phyloP scores from a whole-genome alignment of 2,888 invertebrate species.

The Lasioglossum malachurum region DNA sequence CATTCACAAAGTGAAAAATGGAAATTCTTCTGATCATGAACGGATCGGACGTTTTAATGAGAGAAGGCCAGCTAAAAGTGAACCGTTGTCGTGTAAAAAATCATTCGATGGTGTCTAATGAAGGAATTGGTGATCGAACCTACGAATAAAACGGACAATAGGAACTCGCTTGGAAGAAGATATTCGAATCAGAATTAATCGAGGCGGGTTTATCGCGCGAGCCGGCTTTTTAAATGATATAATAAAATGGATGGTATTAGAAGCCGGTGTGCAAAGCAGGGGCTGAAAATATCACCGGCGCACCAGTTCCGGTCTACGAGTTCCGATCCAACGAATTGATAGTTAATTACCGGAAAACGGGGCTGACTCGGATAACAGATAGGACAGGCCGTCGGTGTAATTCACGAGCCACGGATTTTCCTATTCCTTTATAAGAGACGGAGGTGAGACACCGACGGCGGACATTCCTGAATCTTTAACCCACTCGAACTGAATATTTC shows the following conservation, averaged over 20 bases:
- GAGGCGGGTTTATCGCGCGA: not conserved
- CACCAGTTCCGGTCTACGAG: conserved; percentile 54
- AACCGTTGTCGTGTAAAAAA: not conserved
- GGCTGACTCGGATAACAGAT: conserved; percentile 80
- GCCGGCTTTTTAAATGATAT: not conserved
- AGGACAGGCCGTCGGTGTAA: conserved; percentile 80
- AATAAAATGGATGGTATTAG: conserved; percentile 40
- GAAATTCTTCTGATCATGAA: conserved; percentile 1
- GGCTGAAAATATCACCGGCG: conserved; percentile 60
- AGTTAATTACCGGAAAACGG: conserved; percentile 83
- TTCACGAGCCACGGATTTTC: conserved; percentile 82
- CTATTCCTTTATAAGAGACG: conserved; percentile 78
- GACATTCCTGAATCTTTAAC: conserved; percentile 71
- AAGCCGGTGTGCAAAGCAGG: conserved; percentile 25
- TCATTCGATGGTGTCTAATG: not conserved
- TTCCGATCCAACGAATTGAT: conserved; percentile 81
- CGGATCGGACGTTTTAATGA: not conserved
- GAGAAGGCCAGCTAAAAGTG: not conserved
- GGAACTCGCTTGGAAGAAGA: not conserved
- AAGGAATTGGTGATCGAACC: not conserved
- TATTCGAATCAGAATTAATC: not conserved
- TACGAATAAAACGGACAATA: not conserved
- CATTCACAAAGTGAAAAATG: conserved; percentile 30
- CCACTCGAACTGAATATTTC: conserved; percentile 75
- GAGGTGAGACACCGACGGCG: conserved; percentile 55